Base-by-base conservation (phyloP, 2,797 vertebrate species). In the Dallia pectoralis region DNA sequence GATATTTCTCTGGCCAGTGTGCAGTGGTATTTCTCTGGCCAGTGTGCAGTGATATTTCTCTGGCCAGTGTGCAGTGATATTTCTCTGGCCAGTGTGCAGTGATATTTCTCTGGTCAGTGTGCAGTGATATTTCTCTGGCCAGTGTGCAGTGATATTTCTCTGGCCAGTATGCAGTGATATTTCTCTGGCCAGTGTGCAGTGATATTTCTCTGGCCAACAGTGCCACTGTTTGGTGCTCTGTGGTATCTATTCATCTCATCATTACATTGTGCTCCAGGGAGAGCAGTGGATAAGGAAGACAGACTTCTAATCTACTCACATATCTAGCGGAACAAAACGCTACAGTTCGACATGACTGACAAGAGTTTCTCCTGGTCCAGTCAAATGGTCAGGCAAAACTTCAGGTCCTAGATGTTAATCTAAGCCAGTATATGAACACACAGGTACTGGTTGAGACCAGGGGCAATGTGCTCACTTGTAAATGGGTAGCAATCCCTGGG, bases 381-480 rank as follows among this genome's bases (percentile, higher is more conserved):
- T 33, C 4, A 66, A 18, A 66, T 66, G 64, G 32, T 66, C 33
- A 36, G 36, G 53, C 53, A 25, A 25, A 49, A 59, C 22, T 14
- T 22, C 53, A 25, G 53, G 53, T 25, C 53, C 5, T 19, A 59
- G 22, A 12, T 36, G 36, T 66, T 25, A 22, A 19, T 33, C 51
- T 25, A 18, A 27, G 8, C 44, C 11, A 12, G 22, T 53, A 19
- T 9, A n/a, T 53, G 36, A 44, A 44, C 40, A 9, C 5, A 36
- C 33, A 36, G 33, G 33, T 3, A 8, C 33, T 36, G 40, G 40
- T 2, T 12, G 22, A 59, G 53, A 22, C 4, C 1, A 22, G 53
- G 53, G 22, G 53, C 22, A 7, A 59, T 59, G 53, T 5, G 61
- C 92, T 92, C 77, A 97, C 97, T 94, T 92, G 94, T 44, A 94